phyloP scores from a whole-genome alignment of 2,888 invertebrate species.

The Campoletis raptor region DNA sequence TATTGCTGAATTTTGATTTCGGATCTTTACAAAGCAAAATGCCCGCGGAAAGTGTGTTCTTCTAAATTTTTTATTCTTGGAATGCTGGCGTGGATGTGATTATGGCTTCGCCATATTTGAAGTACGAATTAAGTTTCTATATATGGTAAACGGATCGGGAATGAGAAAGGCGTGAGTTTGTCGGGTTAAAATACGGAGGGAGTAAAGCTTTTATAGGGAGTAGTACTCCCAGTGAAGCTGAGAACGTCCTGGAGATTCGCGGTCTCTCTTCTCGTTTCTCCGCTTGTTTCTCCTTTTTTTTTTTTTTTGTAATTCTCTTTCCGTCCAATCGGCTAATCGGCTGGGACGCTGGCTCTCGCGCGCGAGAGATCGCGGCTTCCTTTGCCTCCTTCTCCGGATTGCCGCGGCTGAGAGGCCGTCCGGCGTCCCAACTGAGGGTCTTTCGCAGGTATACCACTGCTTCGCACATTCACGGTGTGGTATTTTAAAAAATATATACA shows the following conservation, averaged over 20 bases:
- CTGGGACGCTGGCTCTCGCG: conserved; percentile 67
- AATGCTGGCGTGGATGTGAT: conserved; percentile 42
- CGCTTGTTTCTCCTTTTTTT: conserved; percentile 43
- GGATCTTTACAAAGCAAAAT: not conserved
- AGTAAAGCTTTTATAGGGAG: conserved; percentile 53
- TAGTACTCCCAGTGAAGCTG: conserved; percentile 31
- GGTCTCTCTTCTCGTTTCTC: conserved; percentile 40
- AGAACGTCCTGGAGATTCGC: conserved; percentile 50
- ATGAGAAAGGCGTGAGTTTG: conserved; percentile 43
- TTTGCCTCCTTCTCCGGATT: conserved; percentile 70
- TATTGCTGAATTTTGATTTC: not conserved
- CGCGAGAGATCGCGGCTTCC: conserved; percentile 71
- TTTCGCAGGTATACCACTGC: conserved; percentile 70
- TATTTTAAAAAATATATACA: conserved; percentile 74
- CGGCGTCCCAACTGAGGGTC: conserved; percentile 63
- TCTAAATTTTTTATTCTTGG: conserved; percentile 38
- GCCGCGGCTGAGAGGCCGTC: conserved; percentile 63
- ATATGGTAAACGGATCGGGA: conserved; percentile 54
- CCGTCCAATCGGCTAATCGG: conserved; percentile 73
- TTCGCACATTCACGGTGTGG: conserved; percentile 12
- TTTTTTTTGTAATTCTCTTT: conserved; percentile 54
- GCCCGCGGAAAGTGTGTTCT: not conserved
- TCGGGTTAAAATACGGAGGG: conserved; percentile 45
- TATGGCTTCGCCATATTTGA: conserved; percentile 48
- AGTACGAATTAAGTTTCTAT: conserved; percentile 67